Conservation (phyloP, 2,113 vertebrate genomes). For the Pedetes capensis region DNA sequence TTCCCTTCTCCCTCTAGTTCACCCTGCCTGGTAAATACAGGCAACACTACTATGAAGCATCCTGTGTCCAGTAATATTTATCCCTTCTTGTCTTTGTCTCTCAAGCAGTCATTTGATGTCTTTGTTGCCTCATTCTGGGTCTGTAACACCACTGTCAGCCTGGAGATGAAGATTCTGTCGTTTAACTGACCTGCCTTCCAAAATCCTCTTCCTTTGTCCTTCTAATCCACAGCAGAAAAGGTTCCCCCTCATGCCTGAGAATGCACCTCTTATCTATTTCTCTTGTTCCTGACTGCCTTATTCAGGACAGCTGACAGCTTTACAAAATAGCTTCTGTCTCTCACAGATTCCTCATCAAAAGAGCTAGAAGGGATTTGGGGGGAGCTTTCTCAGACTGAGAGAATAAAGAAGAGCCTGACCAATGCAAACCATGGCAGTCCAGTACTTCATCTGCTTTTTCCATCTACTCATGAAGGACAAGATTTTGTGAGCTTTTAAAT, state of each 20-base stretch:
- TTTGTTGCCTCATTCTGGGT: background rate
- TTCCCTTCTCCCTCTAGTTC: background rate
- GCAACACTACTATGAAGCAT: background rate
- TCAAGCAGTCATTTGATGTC: background rate
- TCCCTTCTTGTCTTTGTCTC: background rate
- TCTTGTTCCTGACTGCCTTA: slow-evolving; percentile 29
- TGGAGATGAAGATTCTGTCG: background rate
- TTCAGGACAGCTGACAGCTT: slow-evolving; percentile 42
- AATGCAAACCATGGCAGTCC: background rate
- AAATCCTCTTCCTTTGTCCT: slow-evolving; percentile 25
- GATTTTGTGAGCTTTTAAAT: background rate
- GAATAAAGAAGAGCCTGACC: background rate
- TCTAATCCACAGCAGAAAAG: background rate
- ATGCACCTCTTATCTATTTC: slow-evolving; percentile 17
- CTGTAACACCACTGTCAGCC: background rate
- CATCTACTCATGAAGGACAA: background rate
- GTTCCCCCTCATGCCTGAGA: background rate
- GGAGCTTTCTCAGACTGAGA: background rate
- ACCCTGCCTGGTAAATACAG: background rate
- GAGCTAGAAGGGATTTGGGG: background rate
- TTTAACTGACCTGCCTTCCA: background rate
- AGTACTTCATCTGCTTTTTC: background rate
- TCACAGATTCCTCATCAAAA: slow-evolving; percentile 20
- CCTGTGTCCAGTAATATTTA: background rate
- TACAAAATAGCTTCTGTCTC: slow-evolving; percentile 60